Evolutionary conservation across 1,140 invertebrate genomes (phyloP).

Genomic region (Meloidogyne chitwoodi): DNA sequence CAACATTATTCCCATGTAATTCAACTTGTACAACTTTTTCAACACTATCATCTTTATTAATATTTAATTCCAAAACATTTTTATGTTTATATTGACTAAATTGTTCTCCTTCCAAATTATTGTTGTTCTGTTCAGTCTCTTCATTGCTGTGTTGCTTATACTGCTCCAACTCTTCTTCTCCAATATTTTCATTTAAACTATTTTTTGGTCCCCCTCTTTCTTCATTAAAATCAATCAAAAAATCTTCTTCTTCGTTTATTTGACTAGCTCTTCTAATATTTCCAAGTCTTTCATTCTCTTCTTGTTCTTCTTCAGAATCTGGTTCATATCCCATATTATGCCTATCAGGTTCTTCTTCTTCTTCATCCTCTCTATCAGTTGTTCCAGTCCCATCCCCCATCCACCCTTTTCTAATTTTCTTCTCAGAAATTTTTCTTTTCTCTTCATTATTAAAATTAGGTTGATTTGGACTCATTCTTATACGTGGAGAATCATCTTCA

Average conservation of each 20-base stretch:
- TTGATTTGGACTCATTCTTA: slow-evolving; percentile 19
- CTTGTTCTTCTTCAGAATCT: slow-evolving; percentile 7
- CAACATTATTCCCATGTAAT: not conserved
- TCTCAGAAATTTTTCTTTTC: slow-evolving; percentile 5
- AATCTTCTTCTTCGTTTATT: not conserved
- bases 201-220: not conserved
- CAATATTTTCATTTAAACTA: not conserved
- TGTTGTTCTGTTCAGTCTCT: not conserved
- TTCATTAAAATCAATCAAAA: not conserved
- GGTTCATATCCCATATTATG: slow-evolving; percentile 16
- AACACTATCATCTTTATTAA: not conserved
- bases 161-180: not conserved
- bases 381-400: slow-evolving; percentile 1
- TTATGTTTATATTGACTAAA: not conserved
- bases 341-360: slow-evolving; percentile 1
- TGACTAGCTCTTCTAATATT: not conserved
- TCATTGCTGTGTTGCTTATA: not conserved
- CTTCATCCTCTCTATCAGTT: not conserved
- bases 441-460: not conserved
- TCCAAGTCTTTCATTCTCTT: not conserved
- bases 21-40: not conserved
- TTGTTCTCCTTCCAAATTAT: not conserved
- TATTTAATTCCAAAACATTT: not conserved
- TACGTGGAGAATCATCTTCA: slow-evolving; percentile 8
- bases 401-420: slow-evolving; percentile 6